A percentile compares a stretch with the other conserved stretches of the same genome.
Conservation (phyloP, 1,140 invertebrate species). For the Drosophila parabipectinata region DNA sequence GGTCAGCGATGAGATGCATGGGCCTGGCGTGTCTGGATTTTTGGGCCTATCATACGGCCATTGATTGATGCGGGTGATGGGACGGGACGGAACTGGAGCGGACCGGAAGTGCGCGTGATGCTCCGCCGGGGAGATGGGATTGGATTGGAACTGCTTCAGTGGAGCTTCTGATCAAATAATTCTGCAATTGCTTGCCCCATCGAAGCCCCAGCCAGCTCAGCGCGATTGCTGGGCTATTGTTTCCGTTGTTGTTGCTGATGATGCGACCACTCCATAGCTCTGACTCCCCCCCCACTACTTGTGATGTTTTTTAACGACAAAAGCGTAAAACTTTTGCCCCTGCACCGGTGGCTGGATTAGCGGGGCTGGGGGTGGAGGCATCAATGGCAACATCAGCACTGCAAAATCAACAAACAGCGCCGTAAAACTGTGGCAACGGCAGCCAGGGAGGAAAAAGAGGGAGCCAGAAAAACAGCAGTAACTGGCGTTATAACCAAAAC, state of each 20-base stretch:
- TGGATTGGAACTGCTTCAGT: not conserved
- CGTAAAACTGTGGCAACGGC: slow-evolving; percentile 52
- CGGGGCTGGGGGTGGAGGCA: slow-evolving; percentile 24
- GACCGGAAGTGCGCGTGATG: not conserved
- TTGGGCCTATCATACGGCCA: slow-evolving; percentile 61
- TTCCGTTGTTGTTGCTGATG: slow-evolving; percentile 33
- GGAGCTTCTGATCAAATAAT: slow-evolving; percentile 46
- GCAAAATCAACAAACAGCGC: slow-evolving; percentile 62
- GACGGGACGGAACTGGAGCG: not conserved
- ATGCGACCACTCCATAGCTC: not conserved
- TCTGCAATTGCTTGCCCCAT: slow-evolving; percentile 57
- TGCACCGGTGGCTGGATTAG: slow-evolving; percentile 27
- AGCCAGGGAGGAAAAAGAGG: slow-evolving; percentile 16
- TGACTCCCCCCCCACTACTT: slow-evolving; percentile 9
- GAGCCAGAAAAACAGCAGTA: slow-evolving; percentile 30
- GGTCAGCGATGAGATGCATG: slow-evolving; percentile 55
- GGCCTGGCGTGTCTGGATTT: slow-evolving; percentile 52
- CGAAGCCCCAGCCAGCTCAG: slow-evolving; percentile 40
- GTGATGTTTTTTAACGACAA: slow-evolving; percentile 52
- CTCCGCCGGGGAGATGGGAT: not conserved
- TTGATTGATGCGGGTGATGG: slow-evolving; percentile 58
- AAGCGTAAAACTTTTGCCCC: slow-evolving; percentile 55
- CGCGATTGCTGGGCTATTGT: slow-evolving; percentile 41
- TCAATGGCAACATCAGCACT: slow-evolving; percentile 52
- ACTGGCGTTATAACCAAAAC: slow-evolving; percentile 56